phyloP scores from a whole-genome alignment of 1,140 invertebrate species.

The Hypothenemus hampei region DNA sequence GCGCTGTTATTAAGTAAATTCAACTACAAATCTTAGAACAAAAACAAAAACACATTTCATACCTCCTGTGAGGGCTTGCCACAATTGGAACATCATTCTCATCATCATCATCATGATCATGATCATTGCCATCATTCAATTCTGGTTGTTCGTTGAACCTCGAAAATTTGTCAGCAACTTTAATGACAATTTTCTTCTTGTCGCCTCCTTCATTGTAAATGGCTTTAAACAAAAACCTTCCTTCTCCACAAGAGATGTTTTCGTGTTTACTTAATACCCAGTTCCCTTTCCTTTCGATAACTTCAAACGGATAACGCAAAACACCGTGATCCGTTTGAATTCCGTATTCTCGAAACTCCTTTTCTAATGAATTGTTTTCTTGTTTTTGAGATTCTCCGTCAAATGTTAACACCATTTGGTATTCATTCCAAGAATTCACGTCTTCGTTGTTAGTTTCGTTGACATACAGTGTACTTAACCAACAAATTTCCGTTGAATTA shows the following conservation, averaged over 20 bases:
- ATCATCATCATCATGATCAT: too few species aligned
- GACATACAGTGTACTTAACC: slow-evolving; percentile 3
- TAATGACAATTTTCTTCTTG: background rate
- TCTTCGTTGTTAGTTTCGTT: slow-evolving; percentile 6
- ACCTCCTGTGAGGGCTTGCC: too few species aligned
- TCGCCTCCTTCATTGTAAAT: slow-evolving; percentile 1
- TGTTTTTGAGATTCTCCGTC: background rate
- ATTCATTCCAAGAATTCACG: background rate
- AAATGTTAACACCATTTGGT: background rate
- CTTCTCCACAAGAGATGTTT: slow-evolving; percentile 2
- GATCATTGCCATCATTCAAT: too few species aligned
- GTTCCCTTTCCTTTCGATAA: background rate
- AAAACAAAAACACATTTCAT: too few species aligned
- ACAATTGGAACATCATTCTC: too few species aligned
- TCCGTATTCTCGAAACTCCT: background rate
- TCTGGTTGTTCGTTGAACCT: too few species aligned
- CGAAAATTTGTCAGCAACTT: too few species aligned
- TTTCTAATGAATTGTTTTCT: background rate
- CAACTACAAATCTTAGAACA: too few species aligned
- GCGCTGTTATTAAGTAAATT: too few species aligned
- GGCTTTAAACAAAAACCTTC: slow-evolving; percentile 5
- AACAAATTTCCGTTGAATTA: slow-evolving; percentile 5
- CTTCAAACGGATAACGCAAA: slow-evolving; percentile 1
- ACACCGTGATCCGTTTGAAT: background rate
- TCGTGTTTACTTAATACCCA: slow-evolving; percentile 3